These are phyloP conservation scores for Siniperca undulata DNA, from an alignment of 2,797 vertebrate genomes.

Conservation along the genomic window DNA sequence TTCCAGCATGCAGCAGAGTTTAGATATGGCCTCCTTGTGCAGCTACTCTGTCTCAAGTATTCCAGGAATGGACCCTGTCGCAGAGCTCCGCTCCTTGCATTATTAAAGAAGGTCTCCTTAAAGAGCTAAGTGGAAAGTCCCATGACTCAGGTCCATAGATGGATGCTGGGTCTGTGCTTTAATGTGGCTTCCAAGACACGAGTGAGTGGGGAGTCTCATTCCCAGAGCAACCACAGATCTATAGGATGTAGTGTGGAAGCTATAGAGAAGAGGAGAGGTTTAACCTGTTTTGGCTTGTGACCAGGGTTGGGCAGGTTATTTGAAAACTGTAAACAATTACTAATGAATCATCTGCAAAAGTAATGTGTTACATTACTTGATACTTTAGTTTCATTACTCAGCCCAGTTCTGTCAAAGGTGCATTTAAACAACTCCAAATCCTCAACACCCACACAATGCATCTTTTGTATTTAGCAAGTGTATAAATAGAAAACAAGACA, in stretches of 20 bases:
- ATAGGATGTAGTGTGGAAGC: neutral
- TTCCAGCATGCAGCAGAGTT: conserved; percentile 36
- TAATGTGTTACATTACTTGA: neutral
- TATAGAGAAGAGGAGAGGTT: neutral
- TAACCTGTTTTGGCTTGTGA: neutral
- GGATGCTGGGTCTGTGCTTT: conserved; percentile 15
- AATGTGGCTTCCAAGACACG: neutral
- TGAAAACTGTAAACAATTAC: neutral
- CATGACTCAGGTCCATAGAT: conserved; percentile 28
- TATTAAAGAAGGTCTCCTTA: conserved; percentile 48
- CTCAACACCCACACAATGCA: neutral
- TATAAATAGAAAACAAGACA: neutral
- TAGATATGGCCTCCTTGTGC: conserved; percentile 18
- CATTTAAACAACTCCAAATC: neutral
- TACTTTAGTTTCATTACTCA: neutral
- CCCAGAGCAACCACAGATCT: neutral
- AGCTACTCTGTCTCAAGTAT: conserved; percentile 49
- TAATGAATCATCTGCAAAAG: neutral
- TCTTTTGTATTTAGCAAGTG: neutral
- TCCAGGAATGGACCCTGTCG: conserved; percentile 66
- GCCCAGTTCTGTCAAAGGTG: neutral
- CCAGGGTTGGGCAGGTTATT: neutral
- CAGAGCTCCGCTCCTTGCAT: conserved; percentile 50
- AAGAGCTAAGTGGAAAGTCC: conserved; percentile 44
- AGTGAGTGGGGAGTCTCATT: neutral